These are phyloP conservation scores for Apoderus coryli DNA, from an alignment of 2,888 invertebrate genomes.

Conservation along the genomic window DNA sequence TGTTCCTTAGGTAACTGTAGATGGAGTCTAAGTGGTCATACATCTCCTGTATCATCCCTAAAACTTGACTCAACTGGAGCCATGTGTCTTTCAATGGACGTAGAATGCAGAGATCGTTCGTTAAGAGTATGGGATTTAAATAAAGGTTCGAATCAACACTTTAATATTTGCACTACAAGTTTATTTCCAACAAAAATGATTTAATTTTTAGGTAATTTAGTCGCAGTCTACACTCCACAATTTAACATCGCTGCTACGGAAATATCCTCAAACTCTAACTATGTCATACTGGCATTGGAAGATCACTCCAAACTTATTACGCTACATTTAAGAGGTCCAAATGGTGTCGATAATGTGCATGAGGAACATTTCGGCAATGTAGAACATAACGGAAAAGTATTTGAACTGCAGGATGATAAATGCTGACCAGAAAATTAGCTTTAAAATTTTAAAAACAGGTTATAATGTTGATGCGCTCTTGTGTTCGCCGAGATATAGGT, in stretches of 20 bases:
- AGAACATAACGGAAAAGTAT: conserved; percentile 43
- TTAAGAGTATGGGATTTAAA: conserved; percentile 70
- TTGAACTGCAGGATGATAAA: conserved; percentile 38
- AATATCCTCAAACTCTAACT: conserved; percentile 56
- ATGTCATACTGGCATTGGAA: conserved; percentile 53
- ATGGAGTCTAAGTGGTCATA: conserved; percentile 62
- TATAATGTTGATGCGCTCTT: conserved; percentile 4
- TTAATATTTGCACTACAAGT: not conserved
- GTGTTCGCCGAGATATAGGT: not conserved
- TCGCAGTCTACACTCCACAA: conserved; percentile 68
- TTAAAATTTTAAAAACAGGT: conserved; percentile 1
- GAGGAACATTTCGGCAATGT: conserved; percentile 36
- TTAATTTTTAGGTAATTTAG: conserved; percentile 47
- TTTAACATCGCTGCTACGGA: conserved; percentile 62
- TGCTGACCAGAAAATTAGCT: conserved; percentile 27
- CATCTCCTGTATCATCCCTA: conserved; percentile 59
- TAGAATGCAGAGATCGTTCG: conserved; percentile 54
- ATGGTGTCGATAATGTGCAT: conserved; percentile 19
- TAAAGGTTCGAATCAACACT: conserved; percentile 40
- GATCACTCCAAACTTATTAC: conserved; percentile 50
- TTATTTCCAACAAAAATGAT: not conserved
- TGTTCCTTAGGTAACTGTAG: conserved; percentile 58
- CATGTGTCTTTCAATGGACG: conserved; percentile 60
- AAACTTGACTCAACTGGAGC: conserved; percentile 59
- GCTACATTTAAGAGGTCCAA: conserved; percentile 40